phyloP scores from a whole-genome alignment of 1,140 invertebrate species.

The Cherax destructor region DNA sequence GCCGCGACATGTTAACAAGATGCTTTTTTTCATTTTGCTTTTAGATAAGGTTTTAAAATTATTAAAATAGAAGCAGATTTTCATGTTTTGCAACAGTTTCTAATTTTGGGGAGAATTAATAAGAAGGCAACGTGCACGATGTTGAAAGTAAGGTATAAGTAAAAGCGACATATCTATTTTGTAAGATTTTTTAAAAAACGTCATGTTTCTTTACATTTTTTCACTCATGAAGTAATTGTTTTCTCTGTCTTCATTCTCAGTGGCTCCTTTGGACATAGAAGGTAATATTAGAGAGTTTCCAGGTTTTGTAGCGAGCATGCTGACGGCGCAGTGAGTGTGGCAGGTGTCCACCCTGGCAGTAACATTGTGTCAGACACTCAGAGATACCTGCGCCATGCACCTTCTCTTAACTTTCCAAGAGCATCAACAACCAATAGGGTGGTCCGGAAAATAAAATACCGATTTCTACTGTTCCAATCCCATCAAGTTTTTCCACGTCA shows the following conservation, averaged over 20 bases:
- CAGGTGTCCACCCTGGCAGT: neutral
- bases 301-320: neutral
- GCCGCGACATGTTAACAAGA: neutral
- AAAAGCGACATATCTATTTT: too few species aligned
- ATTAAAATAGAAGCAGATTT: neutral
- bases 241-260: conserved; percentile 11
- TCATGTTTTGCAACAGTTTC: neutral
- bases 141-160: neutral
- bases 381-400: neutral
- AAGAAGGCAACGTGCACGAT: neutral
- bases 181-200: neutral
- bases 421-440: too few species aligned
- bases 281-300: neutral
- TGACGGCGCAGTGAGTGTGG: neutral
- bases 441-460: too few species aligned
- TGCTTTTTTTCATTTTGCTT: neutral
- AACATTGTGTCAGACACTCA: neutral
- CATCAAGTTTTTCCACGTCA: too few species aligned
- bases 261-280: conserved; percentile 32
- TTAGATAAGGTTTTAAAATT: neutral
- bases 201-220: neutral
- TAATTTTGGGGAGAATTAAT: neutral
- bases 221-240: neutral
- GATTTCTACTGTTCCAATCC: too few species aligned
- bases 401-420: too few species aligned